Evolutionary conservation across 1,140 invertebrate species (phyloP), one percentile per base, ranked within the genome.

Genomic region (Ruditapes philippinarum): DNA sequence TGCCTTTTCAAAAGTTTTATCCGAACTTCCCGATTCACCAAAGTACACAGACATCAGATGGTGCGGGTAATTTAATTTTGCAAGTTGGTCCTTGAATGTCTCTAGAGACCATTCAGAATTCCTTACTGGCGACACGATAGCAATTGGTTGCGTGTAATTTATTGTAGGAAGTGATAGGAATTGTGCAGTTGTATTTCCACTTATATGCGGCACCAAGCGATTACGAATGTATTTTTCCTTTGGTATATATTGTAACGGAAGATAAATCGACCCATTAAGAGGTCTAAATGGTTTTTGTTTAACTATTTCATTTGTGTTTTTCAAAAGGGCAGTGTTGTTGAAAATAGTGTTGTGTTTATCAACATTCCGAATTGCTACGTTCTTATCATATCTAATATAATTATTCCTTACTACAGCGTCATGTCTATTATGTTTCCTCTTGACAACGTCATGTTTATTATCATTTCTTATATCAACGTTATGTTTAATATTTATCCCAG

Each of bases 1-100:
- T 11, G 92, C 91, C n/a, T 88, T 74, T n/a, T 45, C 82, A 7
- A 93, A 57, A 0, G 95, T 95, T 3, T 87, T 68, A 28, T 95
- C 95, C 28, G 57, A 76, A 82, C 94, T 95, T 19, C 92, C 85
- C 54, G 94, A 94, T 81, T 95, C 95, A 0, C 94, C 94, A 74
- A 95, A 92, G 1, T 84, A 93, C 9, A 95, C 45, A 3, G 94
- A 94, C 19, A 95, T 91, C 28, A 93, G 88, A 0, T 84, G 33
- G 38, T 94, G 92, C 1, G 94, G 94, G 78, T 95, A 95, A 9
- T 82, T 89, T 11, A 95, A 51, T 12, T 90, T 90, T 36, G 80
- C 91, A 19, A 95, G 60, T 3, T 93, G 74, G 17, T 74, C 25
- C 0, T 76, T 84, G 79, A 91, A 95, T 14, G 78, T 82, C 5